Evolutionary conservation across 2,113 vertebrate species (phyloP).

Genomic region (Chrysemys picta): DNA sequence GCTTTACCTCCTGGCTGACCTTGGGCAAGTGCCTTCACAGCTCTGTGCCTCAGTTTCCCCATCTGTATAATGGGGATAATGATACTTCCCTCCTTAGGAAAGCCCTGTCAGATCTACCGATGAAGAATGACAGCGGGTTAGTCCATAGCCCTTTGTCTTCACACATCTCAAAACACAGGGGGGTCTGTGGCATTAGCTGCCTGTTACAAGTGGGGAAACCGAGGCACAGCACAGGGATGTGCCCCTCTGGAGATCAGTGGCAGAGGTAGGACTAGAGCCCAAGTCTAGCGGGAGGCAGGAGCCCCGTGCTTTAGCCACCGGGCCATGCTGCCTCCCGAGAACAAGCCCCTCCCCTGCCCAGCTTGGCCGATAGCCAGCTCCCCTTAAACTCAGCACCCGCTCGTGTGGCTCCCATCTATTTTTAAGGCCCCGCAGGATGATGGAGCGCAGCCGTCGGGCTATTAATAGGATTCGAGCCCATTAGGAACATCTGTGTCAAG

Average conservation of each 20-base stretch:
- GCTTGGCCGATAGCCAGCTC: background rate
- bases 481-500: slow-evolving; percentile 22
- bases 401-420: background rate
- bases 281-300: background rate
- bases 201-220: background rate
- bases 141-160: background rate
- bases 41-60: background rate
- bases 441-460: background rate
- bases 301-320: background rate
- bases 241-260: background rate
- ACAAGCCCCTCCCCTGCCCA: background rate
- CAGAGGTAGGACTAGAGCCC: background rate
- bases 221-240: background rate
- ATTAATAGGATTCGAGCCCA: slow-evolving; percentile 2
- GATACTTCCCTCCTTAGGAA: background rate
- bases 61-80: background rate
- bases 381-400: background rate
- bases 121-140: background rate
- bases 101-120: background rate
- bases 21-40: background rate
- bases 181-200: no score
- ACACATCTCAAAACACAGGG: background rate
- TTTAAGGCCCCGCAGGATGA: slow-evolving; percentile 5
- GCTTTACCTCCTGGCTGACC: background rate
- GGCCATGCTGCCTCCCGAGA: background rate